Conservation (phyloP, 2,113 vertebrate genomes). For the Empidonax alnorum region DNA sequence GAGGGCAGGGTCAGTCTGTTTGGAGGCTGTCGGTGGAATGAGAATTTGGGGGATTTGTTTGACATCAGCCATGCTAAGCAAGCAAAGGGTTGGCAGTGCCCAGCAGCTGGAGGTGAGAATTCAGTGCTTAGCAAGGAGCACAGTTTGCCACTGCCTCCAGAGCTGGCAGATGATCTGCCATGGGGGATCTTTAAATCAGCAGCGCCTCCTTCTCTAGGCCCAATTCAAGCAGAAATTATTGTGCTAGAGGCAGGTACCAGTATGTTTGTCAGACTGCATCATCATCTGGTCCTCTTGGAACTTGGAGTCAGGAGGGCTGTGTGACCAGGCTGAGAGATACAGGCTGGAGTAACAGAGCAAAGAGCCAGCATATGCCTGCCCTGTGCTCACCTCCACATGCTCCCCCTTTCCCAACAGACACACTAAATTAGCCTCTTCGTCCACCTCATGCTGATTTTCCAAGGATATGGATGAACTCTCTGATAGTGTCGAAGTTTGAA, state of each 20-base stretch:
- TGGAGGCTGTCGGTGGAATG: background rate
- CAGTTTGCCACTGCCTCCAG: background rate
- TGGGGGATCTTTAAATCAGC: background rate
- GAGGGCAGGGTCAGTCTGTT: background rate
- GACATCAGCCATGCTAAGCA: background rate
- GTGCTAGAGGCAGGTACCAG: background rate
- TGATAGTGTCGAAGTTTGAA: background rate
- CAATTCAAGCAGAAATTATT: background rate
- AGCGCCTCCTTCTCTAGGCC: fast-evolving
- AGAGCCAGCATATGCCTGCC: background rate
- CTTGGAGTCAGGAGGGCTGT: background rate
- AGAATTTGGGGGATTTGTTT: background rate
- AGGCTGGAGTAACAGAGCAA: background rate
- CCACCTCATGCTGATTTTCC: background rate
- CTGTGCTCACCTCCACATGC: background rate
- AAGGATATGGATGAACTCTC: background rate
- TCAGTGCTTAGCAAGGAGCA: background rate
- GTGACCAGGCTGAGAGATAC: background rate
- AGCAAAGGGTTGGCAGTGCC: background rate
- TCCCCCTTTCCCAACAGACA: background rate
- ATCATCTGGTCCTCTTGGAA: background rate
- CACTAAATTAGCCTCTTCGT: background rate
- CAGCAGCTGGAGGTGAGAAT: background rate
- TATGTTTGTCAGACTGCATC: background rate
- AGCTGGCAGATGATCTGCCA: background rate